Percentiles rank a stretch among this genome's conserved stretches.
These are phyloP conservation scores for Heliornis fulica DNA, from an alignment of 2,113 vertebrate genomes.

Conservation along the genomic window DNA sequence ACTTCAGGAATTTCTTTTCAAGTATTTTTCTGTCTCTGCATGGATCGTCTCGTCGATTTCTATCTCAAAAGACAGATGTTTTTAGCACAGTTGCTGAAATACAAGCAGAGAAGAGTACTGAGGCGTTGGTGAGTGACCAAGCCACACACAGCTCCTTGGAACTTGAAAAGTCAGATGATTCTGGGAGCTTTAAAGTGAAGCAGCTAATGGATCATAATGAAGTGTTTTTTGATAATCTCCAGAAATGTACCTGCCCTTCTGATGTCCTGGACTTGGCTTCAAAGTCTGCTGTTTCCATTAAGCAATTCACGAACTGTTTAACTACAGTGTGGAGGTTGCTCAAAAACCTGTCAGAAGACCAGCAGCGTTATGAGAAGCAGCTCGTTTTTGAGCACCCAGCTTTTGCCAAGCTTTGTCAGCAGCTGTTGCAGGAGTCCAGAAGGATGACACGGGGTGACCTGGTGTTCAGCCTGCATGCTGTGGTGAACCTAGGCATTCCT, in stretches of 20 bases:
- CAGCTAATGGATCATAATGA: rapidly evolving
- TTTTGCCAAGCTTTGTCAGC: slow-evolving; percentile 78
- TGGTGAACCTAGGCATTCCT: slow-evolving; percentile 80
- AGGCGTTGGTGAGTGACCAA: not conserved
- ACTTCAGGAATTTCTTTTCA: not conserved
- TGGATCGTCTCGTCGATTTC: not conserved
- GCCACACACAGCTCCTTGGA: not conserved
- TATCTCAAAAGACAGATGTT: slow-evolving; percentile 33
- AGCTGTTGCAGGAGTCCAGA: slow-evolving; percentile 48
- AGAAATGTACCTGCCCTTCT: slow-evolving; percentile 73
- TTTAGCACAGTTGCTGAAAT: not conserved
- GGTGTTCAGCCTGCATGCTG: slow-evolving; percentile 76
- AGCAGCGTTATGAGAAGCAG: slow-evolving; percentile 77
- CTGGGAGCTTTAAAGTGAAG: not conserved
- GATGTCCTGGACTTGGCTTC: slow-evolving; percentile 81
- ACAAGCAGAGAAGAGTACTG: not conserved
- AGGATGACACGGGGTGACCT: slow-evolving; percentile 63
- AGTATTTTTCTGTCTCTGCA: not conserved
- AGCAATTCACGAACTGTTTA: slow-evolving; percentile 72
- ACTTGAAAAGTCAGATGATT: not conserved
- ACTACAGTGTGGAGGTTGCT: slow-evolving; percentile 74
- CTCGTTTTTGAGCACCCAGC: slow-evolving; percentile 83
- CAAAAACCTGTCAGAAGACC: slow-evolving; percentile 77
- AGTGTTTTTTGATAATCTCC: slow-evolving; percentile 50
- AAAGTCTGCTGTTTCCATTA: not conserved